Percentiles rank a stretch among this genome's conserved stretches.
Evolutionary conservation across 2,113 vertebrate species (phyloP).

Genomic region (Poeciliopsis retropinna): DNA sequence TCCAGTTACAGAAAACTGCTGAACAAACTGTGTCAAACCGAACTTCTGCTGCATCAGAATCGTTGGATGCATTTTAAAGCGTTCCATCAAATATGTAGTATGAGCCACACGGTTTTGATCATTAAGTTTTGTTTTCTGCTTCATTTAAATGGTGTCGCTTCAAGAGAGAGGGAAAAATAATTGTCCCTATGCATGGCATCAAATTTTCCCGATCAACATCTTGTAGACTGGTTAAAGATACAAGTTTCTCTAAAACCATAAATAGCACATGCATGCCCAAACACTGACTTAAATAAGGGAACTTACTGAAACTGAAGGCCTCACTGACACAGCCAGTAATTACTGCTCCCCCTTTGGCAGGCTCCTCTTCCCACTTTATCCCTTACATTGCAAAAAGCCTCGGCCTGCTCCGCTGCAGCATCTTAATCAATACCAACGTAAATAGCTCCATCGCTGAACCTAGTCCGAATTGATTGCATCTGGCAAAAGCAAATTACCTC

Average conservation of each 20-base stretch:
- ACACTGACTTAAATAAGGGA: background rate
- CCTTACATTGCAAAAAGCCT: conserved; percentile 35
- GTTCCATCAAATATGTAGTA: background rate
- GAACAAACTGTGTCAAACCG: background rate
- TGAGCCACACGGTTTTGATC: background rate
- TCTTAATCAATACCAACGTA: conserved; percentile 60
- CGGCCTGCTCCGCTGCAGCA: conserved; percentile 18
- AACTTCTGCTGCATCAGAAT: background rate
- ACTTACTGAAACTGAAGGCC: background rate
- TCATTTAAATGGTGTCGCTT: background rate
- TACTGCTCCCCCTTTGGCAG: conserved; percentile 34
- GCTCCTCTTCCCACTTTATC: conserved; percentile 15
- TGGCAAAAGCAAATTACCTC: conserved; percentile 41
- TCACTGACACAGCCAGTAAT: conserved; percentile 29
- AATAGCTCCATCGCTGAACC: conserved; percentile 56
- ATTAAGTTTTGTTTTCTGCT: background rate
- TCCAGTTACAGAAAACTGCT: background rate
- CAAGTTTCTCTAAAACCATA: conserved; percentile 17
- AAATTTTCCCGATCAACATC: background rate
- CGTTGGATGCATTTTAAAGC: background rate
- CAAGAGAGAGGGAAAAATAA: background rate
- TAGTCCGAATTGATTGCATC: conserved; percentile 49
- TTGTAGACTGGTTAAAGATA: background rate
- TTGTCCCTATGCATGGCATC: background rate
- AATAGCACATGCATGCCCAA: background rate